phyloP scores from a whole-genome alignment of 2,113 vertebrate species.

The Dissostichus mawsoni region DNA sequence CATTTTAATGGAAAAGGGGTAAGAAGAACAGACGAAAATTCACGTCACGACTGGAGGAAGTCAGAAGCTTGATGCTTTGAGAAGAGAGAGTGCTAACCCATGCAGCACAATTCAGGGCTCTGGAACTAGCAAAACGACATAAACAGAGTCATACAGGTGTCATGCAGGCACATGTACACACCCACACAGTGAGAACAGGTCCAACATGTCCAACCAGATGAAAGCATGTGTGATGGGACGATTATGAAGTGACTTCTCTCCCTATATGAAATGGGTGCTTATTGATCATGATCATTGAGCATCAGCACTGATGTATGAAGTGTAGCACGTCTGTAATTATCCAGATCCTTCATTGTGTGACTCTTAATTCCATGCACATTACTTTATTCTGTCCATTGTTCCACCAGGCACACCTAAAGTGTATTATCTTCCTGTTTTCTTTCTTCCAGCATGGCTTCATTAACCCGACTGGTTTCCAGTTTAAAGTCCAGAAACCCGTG shows the following conservation, averaged over 20 bases:
- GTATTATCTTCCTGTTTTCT: neutral
- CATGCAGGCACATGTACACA: neutral
- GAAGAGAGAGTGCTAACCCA: no score
- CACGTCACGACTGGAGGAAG: neutral
- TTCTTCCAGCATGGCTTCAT: constrained; percentile 88
- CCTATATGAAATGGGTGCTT: neutral
- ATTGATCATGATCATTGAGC: no score
- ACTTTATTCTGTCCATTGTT: neutral
- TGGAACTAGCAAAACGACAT: neutral
- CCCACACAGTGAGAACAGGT: neutral
- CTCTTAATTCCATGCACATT: neutral
- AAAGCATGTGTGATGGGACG: neutral
- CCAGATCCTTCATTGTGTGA: neutral
- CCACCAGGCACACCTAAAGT: neutral
- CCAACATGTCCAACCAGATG: neutral
- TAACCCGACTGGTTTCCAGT: constrained; percentile 88
- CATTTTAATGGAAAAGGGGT: no score
- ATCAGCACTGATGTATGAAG: neutral
- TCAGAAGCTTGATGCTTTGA: neutral
- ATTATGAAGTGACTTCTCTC: neutral
- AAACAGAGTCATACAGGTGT: neutral
- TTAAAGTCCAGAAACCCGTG: constrained; percentile 87
- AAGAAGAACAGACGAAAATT: neutral
- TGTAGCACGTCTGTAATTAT: neutral
- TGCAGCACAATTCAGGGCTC: neutral